Percentiles rank a stretch among this genome's conserved stretches.
These are phyloP conservation scores for Rousettus madagascariensis DNA, from an alignment of 2,797 vertebrate genomes.

Conservation along the genomic window DNA sequence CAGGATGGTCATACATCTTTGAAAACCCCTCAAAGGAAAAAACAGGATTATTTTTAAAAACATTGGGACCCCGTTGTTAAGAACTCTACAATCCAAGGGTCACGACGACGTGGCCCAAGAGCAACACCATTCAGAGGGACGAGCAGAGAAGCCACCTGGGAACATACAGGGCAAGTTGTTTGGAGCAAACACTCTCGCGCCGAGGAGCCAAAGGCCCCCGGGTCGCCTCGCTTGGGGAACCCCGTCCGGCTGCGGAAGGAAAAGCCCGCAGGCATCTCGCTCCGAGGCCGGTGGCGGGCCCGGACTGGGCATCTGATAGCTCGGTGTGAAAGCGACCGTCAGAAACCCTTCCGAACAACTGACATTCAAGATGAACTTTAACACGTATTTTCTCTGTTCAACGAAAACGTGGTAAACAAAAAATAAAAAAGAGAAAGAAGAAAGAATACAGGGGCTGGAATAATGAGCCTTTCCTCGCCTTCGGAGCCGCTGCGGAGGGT, in stretches of 20 bases:
- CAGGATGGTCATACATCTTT: background rate
- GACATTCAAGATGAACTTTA: conserved; percentile 67
- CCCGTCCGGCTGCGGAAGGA: background rate
- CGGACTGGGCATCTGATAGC: conserved; percentile 56
- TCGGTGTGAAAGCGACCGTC: conserved; percentile 62
- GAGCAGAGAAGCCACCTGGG: background rate
- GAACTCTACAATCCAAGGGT: background rate
- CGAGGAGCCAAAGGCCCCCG: no score
- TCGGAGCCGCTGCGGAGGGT: background rate
- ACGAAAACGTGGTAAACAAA: conserved; percentile 69
- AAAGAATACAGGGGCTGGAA: background rate
- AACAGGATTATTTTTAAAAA: background rate
- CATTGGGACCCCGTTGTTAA: background rate
- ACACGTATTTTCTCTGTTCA: conserved; percentile 64
- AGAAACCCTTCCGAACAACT: conserved; percentile 73
- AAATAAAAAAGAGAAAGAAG: background rate
- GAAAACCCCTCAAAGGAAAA: background rate
- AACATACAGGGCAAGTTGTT: background rate
- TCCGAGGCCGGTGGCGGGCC: background rate
- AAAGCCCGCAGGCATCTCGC: background rate
- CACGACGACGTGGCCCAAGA: no score
- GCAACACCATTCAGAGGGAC: background rate
- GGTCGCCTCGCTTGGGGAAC: background rate
- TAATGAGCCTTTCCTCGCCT: background rate
- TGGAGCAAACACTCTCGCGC: background rate